Conservation (phyloP, 1,140 invertebrate genomes). For the Lucilia sericata region DNA sequence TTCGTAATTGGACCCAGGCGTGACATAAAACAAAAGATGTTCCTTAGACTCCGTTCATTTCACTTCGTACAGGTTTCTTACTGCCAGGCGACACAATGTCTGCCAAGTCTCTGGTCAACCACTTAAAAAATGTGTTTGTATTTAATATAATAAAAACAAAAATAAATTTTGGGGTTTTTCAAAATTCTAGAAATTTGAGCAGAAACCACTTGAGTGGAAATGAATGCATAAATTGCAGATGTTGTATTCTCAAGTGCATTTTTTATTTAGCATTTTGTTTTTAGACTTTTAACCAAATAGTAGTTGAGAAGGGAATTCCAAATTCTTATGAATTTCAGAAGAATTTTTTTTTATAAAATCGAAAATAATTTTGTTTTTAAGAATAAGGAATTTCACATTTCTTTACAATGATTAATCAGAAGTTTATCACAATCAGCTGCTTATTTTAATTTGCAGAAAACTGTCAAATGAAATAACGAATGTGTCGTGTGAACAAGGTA, state of each 20-base stretch:
- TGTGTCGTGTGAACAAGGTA: too few relatives aligned
- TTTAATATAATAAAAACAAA: neutral
- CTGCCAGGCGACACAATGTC: conserved; percentile 12
- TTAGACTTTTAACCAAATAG: neutral
- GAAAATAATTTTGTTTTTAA: neutral
- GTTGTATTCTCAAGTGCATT: conserved; percentile 2
- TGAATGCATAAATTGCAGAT: neutral
- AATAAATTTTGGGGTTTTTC: neutral
- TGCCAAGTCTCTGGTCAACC: conserved; percentile 22
- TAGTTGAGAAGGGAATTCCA: neutral
- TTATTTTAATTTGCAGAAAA: too few relatives aligned
- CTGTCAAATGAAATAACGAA: too few relatives aligned
- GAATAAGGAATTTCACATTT: neutral
- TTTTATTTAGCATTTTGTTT: neutral
- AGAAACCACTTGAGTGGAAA: neutral
- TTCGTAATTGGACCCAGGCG: neutral
- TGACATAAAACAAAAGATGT: conserved; percentile 11
- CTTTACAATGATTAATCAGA: too few relatives aligned
- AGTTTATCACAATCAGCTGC: too few relatives aligned
- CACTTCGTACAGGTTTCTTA: neutral
- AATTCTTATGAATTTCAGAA: neutral
- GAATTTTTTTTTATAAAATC: neutral
- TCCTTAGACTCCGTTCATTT: neutral
- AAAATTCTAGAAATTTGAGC: neutral
- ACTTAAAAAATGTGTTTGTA: neutral